These are phyloP conservation scores for Drosophila pallidifrons DNA, from an alignment of 1,140 invertebrate genomes.

Conservation along the genomic window DNA sequence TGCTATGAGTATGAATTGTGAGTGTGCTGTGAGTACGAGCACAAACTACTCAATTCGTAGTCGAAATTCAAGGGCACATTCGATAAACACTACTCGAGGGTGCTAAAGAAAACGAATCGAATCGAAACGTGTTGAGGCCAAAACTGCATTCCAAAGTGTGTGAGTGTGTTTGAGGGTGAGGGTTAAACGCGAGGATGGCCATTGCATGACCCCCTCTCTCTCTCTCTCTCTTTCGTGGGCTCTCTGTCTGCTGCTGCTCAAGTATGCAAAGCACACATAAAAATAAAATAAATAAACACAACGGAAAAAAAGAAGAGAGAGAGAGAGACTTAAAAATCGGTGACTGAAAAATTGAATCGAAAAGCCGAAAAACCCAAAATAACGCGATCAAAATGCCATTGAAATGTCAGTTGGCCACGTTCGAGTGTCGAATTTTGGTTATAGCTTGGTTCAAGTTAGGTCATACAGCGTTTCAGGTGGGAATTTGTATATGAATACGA, in stretches of 20 bases:
- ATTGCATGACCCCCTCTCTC: conserved; percentile 2
- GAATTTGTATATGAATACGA: too few relatives aligned
- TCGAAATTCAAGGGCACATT: conserved; percentile 37
- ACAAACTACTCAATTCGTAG: conserved; percentile 37
- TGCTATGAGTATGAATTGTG: conserved; percentile 3
- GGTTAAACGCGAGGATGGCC: conserved; percentile 29
- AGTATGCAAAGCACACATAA: conserved; percentile 60
- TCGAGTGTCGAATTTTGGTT: conserved; percentile 2
- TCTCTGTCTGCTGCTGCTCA: conserved; percentile 24
- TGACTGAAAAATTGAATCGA: conserved; percentile 46
- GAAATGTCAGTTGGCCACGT: conserved; percentile 35
- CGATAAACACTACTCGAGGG: conserved; percentile 12
- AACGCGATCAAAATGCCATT: conserved; percentile 41
- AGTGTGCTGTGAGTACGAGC: conserved; percentile 12
- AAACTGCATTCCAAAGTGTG: conserved; percentile 48
- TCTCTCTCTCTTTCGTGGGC: not conserved
- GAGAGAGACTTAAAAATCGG: conserved; percentile 37
- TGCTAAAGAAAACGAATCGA: conserved; percentile 23
- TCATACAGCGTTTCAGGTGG: conserved; percentile 2
- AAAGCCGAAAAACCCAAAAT: conserved; percentile 33
- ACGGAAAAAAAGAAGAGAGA: conserved; percentile 6
- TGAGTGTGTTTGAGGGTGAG: conserved; percentile 7
- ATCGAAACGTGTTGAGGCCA: conserved; percentile 10
- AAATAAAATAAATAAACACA: conserved; percentile 15
- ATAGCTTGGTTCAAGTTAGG: conserved; percentile 20